Base-by-base conservation (phyloP, 2,113 vertebrate genomes). In the Macroglossus sobrinus region DNA sequence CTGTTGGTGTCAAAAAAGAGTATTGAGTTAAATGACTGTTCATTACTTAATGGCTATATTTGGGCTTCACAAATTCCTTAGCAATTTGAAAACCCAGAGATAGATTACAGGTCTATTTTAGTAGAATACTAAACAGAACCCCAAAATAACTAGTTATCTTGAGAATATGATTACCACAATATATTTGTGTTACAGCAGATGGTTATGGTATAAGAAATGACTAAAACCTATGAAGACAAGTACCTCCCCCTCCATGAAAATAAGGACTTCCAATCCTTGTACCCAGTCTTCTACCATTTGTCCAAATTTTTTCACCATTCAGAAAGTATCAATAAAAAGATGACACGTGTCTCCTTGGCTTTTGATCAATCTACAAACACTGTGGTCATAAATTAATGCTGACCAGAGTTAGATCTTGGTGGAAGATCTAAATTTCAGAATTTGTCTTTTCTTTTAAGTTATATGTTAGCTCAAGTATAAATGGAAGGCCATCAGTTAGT, bases 181-280 rank as follows among this genome's bases (percentile, higher is more conserved):
- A 89, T 97, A 98, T 98, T 92, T 93, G 55, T 97, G 97, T 96
- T 92, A 94, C 71, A 98, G 91, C 95, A 98, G 97, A 98, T 98
- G 97, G 97, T 97, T 97, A 94, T 97, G 82, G 89, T 6, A 0
- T 92, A 94, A 87, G 61, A 95, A 98, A 95, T 55, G 24, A 92
- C 55, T 92, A 59, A 96, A 97, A 95, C 82, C 68, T 94, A 91
- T 72, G 80, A 95, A 0, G 81, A 85, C 84, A 95, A 69, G n/a
- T 72, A 93, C 53, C 59, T 28, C 69, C 15, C 3, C 18, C 22
- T 93, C 45, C 9, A 47, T 26, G 57, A 93, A 97, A 97, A 94
- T 59, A 90, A 97, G 57, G 45, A 97, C 72, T 92, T 95, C 96
- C 86, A 96, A 93, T 94, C 76, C 40, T 92, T 53, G 4, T n/a